These are phyloP conservation scores for Lagria hirta DNA, from an alignment of 2,888 invertebrate species.

Conservation along the genomic window DNA sequence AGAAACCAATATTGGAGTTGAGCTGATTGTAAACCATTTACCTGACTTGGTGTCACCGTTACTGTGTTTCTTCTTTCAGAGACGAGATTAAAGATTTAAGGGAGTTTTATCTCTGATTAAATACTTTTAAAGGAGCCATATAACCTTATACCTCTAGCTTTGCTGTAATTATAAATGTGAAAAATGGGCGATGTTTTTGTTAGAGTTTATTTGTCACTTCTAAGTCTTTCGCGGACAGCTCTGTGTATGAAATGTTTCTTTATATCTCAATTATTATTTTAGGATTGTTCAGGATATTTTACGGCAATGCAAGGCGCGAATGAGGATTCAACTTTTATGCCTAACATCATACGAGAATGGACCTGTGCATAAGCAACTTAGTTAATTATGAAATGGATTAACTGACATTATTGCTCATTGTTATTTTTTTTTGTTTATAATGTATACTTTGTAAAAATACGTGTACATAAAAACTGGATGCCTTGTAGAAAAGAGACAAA, in stretches of 20 bases:
- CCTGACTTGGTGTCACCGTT: too few species aligned
- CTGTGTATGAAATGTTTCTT: too few species aligned
- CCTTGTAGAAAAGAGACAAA: constrained; percentile 20
- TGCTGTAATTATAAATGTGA: too few species aligned
- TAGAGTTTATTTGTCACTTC: too few species aligned
- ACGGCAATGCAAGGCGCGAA: constrained; percentile 63
- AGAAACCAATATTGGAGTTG: too few species aligned
- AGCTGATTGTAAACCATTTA: too few species aligned
- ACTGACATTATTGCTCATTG: constrained; percentile 28
- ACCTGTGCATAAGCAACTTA: constrained; percentile 20
- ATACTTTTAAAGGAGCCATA: too few species aligned
- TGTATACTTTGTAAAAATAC: constrained; percentile 10
- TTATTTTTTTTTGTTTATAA: constrained; percentile 5
- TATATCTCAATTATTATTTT: constrained; percentile 29
- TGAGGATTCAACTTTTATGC: constrained; percentile 70
- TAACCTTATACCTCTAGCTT: too few species aligned
- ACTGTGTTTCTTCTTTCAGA: constrained; percentile 4
- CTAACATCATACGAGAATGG: constrained; percentile 46
- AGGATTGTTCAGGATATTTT: constrained; percentile 66
- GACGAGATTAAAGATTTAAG: constrained; percentile 8
- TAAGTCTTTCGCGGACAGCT: too few species aligned
- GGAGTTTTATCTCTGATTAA: too few species aligned
- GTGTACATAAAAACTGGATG: constrained; percentile 18
- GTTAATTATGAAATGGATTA: constrained; percentile 16
- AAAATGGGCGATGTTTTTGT: too few species aligned